A percentile compares a stretch with the other conserved stretches of the same genome.
Conservation (phyloP, 2,888 invertebrate species). For the Cephus sareptanus region DNA sequence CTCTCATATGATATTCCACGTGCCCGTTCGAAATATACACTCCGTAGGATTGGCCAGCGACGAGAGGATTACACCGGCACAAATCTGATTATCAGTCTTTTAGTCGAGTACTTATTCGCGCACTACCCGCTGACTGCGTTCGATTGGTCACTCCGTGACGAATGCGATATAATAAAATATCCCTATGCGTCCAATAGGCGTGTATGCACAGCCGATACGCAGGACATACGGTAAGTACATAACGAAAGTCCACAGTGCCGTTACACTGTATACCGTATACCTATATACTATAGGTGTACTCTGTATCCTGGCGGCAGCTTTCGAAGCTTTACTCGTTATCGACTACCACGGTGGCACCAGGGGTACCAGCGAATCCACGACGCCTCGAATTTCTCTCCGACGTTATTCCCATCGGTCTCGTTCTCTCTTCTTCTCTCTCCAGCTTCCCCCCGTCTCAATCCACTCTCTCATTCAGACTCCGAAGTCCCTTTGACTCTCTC, state of each 20-base stretch:
- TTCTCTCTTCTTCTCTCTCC: slow-evolving; percentile 4
- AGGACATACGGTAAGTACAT: not conserved
- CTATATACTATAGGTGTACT: not conserved
- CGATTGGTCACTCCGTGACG: not conserved
- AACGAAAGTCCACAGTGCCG: not conserved
- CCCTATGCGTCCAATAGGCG: not conserved
- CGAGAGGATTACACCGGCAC: not conserved
- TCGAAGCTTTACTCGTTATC: not conserved
- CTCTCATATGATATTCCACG: not conserved
- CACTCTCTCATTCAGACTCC: slow-evolving; percentile 6
- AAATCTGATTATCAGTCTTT: not conserved
- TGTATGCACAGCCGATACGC: not conserved
- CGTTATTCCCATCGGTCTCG: not conserved
- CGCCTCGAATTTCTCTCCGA: not conserved
- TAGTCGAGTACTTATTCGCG: not conserved
- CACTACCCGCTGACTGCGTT: not conserved
- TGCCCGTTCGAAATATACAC: not conserved
- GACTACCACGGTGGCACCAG: not conserved
- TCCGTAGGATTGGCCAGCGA: not conserved
- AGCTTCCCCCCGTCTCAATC: not conserved
- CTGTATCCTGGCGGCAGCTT: not conserved
- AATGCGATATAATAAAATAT: not conserved
- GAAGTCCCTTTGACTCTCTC: slow-evolving; percentile 10
- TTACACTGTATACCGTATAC: too few species aligned
- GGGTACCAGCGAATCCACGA: not conserved